Evolutionary conservation across 2,113 vertebrate species (phyloP).

Genomic region (Atherinomorus stipes): DNA sequence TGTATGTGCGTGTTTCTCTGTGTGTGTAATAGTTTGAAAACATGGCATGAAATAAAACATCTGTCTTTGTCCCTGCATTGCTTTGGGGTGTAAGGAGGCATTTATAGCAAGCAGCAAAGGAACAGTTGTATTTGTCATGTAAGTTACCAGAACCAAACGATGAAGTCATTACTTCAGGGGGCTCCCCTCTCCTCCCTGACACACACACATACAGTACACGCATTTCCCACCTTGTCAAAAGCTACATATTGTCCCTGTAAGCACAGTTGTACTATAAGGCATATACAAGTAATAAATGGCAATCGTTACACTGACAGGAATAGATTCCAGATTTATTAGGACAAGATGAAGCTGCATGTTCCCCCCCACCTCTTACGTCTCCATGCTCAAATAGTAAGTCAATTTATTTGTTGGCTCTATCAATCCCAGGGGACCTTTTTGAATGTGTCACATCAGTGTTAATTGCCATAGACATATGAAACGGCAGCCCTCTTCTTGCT

Average conservation of each 20-base stretch:
- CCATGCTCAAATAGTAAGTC: constrained; percentile 73
- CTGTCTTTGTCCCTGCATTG: constrained; percentile 73
- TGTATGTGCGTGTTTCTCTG: constrained; percentile 31
- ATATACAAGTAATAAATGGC: constrained; percentile 61
- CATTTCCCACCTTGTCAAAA: constrained; percentile 56
- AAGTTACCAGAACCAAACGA: constrained; percentile 73
- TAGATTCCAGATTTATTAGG: constrained; percentile 69
- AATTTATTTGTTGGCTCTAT: constrained; percentile 82
- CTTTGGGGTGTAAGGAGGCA: constrained; percentile 71
- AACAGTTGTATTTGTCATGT: constrained; percentile 77
- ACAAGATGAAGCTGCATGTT: constrained; percentile 55
- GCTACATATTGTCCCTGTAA: constrained; percentile 65
- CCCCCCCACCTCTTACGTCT: constrained; percentile 40
- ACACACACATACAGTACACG: neutral
- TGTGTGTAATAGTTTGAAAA: constrained; percentile 56
- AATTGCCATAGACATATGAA: constrained; percentile 79
- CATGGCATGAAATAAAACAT: constrained; percentile 78
- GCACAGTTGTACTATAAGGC: constrained; percentile 65
- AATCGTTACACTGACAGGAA: constrained; percentile 69
- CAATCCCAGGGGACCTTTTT: constrained; percentile 74
- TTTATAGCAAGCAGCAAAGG: constrained; percentile 76
- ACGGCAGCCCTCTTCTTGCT: constrained; percentile 53
- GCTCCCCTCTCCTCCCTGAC: constrained; percentile 7
- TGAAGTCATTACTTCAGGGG: constrained; percentile 75
- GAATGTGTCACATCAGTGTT: constrained; percentile 78